Evolutionary conservation across 2,888 invertebrate species (phyloP), one percentile per base, ranked within the genome.

Genomic region (Nasonia oneida): DNA sequence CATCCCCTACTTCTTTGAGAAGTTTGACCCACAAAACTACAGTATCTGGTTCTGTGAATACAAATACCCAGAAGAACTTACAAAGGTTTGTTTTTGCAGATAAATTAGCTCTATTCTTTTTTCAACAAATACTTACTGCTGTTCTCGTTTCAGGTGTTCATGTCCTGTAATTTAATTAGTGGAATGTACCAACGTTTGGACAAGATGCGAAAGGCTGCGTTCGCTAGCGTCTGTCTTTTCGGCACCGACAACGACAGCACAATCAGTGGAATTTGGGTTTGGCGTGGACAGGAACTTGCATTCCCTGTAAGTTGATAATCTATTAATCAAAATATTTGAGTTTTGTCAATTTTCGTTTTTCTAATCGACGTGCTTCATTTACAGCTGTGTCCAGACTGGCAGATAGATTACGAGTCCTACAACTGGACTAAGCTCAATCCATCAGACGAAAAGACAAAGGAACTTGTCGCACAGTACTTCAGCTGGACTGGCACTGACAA

Each of bases 171-270:
- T 94, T 96, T 99, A 85, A 98, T 99, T 93, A 96, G 97, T 88
- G 98, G 99, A 90, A 99, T 99, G 99, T 99, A 96, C 95, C 99
- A 99, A 94, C 96, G 99, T 88, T 94, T 99, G 90, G 99, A 99
- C 92, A 99, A 99, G 95, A 97, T 99, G 97, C 96, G 99, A 90
- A 99, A 99, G 94, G 96, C 97, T 93, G 97, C 98, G 2, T 99
- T 99, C 94, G 98, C 97, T 82, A 99, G 98, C 15, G 96, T 98
- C 89, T 97, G 98, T 92, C 95, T 99, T 87, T 99, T 99, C 94
- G 99, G 99, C 42, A 95, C 95, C 80, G 98, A 99, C 94, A 97
- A 98, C 94, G 95, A 98, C 94, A 98, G 97, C 93, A 95, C 96
- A 91, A 99, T 99, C 94, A 98, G 98, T 71, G 99, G 99, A 87